Percentiles rank a stretch among this genome's conserved stretches.
Evolutionary conservation across 2,113 vertebrate species (phyloP).

Genomic region (Microcebus murinus): DNA sequence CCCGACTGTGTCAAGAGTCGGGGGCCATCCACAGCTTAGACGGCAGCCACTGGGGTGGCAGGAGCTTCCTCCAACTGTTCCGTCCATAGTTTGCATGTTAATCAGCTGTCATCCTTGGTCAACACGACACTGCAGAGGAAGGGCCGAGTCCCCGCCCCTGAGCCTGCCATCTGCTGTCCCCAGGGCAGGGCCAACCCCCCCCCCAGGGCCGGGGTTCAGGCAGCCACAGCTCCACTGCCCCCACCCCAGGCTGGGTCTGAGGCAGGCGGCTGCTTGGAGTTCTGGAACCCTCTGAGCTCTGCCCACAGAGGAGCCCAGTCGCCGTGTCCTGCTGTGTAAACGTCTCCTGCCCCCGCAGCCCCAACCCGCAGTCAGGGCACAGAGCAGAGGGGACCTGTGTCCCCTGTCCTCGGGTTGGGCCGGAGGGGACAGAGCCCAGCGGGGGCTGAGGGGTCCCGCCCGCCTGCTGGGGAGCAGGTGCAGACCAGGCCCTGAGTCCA

Average conservation of each 20-base stretch:
- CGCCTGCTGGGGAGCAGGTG: too few relatives aligned
- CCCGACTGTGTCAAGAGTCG: too few relatives aligned
- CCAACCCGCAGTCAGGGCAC: background rate
- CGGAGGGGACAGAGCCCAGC: too few relatives aligned
- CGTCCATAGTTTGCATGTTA: too few relatives aligned
- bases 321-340: fast-evolving
- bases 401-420: background rate
- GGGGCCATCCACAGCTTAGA: too few relatives aligned
- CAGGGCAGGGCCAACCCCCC: background rate
- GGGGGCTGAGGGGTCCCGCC: too few relatives aligned
- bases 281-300: background rate
- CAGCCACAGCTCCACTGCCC: background rate
- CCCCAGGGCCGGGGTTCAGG: too few relatives aligned
- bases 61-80: background rate
- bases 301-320: background rate
- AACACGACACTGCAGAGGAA: background rate
- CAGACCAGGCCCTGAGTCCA: too few relatives aligned
- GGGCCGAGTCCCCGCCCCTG: too few relatives aligned
- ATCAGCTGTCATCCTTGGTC: too few relatives aligned
- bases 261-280: background rate
- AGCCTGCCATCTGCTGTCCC: background rate
- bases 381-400: too few relatives aligned
- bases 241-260: too few relatives aligned
- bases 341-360: background rate
- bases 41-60: background rate